Conservation (phyloP, 2,888 invertebrate genomes). For the Leptopilina syphax region DNA sequence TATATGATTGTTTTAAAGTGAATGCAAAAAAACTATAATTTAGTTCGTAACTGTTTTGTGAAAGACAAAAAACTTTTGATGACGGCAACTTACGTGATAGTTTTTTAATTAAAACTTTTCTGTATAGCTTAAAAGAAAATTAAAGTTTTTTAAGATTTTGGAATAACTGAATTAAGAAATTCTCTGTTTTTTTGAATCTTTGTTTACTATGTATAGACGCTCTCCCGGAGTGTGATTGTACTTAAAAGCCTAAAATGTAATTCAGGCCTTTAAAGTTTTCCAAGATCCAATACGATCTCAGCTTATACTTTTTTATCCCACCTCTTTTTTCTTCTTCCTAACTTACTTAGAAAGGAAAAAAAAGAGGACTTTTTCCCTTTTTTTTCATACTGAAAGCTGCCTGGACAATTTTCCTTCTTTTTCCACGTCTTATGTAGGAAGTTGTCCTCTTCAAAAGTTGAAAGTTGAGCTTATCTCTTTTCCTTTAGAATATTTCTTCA, state of each 20-base stretch:
- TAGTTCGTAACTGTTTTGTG: neutral
- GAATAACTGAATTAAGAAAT: neutral
- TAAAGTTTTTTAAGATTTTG: neutral
- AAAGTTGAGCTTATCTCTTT: conserved; percentile 35
- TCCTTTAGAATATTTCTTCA: conserved; percentile 22
- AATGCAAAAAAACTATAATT: too few relatives aligned
- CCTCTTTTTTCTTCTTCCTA: conserved; percentile 37
- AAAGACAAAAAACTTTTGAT: too few relatives aligned
- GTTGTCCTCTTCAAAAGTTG: conserved; percentile 39
- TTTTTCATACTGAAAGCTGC: conserved; percentile 1
- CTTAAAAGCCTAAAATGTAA: conserved; percentile 5
- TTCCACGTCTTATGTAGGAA: conserved; percentile 31
- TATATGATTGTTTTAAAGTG: too few relatives aligned
- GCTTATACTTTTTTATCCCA: conserved; percentile 25
- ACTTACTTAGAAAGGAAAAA: conserved; percentile 30
- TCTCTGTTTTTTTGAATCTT: neutral
- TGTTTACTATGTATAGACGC: neutral
- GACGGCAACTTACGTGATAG: too few relatives aligned
- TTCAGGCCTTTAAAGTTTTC: conserved; percentile 29
- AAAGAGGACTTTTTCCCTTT: neutral
- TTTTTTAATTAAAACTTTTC: too few relatives aligned
- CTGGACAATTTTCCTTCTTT: conserved; percentile 32
- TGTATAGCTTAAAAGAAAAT: neutral
- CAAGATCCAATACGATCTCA: conserved; percentile 29
- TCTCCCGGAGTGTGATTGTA: neutral